phyloP scores from a whole-genome alignment of 2,797 vertebrate genomes.

The Rhynchotus rufescens region DNA sequence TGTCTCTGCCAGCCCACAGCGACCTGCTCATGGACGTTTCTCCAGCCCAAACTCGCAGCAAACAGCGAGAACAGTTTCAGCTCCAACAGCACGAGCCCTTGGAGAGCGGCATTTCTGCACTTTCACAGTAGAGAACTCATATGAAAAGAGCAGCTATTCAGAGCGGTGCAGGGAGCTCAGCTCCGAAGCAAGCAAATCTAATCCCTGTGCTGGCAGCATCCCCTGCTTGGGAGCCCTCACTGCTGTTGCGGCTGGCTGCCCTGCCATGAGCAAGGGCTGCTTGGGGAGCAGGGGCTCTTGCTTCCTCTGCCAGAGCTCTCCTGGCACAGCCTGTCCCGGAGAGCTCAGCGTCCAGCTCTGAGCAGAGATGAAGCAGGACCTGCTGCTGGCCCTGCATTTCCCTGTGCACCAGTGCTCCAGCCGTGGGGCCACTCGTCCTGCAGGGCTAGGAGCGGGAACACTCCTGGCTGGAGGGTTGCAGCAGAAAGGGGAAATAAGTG shows the following conservation, averaged over 20 bases:
- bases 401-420: accelerated
- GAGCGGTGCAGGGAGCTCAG: background rate
- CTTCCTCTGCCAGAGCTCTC: background rate
- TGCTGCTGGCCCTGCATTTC: background rate
- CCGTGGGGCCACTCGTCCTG: background rate
- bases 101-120: background rate
- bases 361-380: background rate
- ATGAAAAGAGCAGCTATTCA: background rate
- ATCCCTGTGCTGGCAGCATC: background rate
- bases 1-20: background rate
- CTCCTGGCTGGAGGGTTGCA: background rate
- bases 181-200: background rate
- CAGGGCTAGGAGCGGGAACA: accelerated
- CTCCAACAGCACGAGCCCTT: background rate
- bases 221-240: background rate
- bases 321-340: background rate
- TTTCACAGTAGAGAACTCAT: background rate
- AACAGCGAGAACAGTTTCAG: background rate
- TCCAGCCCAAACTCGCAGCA: background rate
- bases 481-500: accelerated
- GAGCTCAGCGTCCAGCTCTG: background rate
- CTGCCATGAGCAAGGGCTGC: background rate
- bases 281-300: background rate
- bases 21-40: background rate
- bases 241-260: background rate